Conservation (phyloP, 2,113 vertebrate genomes). For the Sebastes schlegelii region DNA sequence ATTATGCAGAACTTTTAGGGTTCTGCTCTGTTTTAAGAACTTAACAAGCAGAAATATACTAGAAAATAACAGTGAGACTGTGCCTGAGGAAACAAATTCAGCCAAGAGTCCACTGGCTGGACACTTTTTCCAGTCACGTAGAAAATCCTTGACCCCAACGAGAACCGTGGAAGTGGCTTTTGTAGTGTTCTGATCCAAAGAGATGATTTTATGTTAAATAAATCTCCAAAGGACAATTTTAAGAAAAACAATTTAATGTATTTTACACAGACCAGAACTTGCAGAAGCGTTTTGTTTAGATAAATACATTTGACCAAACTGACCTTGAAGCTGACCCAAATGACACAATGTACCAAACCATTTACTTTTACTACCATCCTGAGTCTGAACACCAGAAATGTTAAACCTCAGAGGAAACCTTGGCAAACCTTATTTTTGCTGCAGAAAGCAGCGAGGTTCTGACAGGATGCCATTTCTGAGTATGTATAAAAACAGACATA, state of each 20-base stretch:
- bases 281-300: neutral
- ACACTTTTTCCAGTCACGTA: neutral
- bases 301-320: constrained; percentile 23
- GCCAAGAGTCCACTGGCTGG: neutral
- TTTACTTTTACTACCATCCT: constrained; percentile 46
- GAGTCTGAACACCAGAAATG: constrained; percentile 49
- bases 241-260: neutral
- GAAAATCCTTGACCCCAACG: neutral
- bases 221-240: neutral
- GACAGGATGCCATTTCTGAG: constrained; percentile 15
- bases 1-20: neutral
- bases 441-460: constrained; percentile 13
- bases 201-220: neutral
- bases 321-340: constrained; percentile 29
- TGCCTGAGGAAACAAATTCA: neutral
- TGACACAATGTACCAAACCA: constrained; percentile 24
- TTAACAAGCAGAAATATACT: neutral
- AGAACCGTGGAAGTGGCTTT: neutral
- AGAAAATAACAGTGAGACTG: neutral
- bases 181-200: neutral
- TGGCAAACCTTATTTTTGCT: constrained; percentile 2
- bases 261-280: neutral
- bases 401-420: constrained; percentile 40
- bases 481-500: neutral
- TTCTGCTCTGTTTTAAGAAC: neutral